Evolutionary conservation across 2,888 invertebrate species (phyloP), one percentile per base, ranked within the genome.

Genomic region (Lycaena phlaeas): DNA sequence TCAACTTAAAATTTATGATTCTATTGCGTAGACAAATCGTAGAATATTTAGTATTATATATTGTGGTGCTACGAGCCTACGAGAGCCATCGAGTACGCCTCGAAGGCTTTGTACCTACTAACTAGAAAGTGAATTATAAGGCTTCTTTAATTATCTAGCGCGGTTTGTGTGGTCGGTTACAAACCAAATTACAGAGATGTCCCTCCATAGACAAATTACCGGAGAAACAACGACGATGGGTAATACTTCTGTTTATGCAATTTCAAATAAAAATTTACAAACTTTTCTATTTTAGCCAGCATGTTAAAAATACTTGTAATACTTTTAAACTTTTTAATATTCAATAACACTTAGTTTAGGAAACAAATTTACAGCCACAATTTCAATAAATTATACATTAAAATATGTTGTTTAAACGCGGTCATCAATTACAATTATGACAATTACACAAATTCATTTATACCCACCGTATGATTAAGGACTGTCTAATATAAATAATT

Each of bases 121-220:
- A 66, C 64, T 62, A 68, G 69, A 72, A 71, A 73, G 67, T 66
- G 64, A 66, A 68, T 64, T 64, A 60, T 55, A 62, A 61, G 58
- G 48, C 58, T 57, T 47, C 51, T 59, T 65, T 64, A 64, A 73
- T 72, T 64, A 60, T 65, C 54, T 48, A 45, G 48, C 56, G 59
- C 53, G 52, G 56, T 60, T 57, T 56, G 49, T 61, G 57, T 50
- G 45, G 54, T 53, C 52, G 52, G 51, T 57, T 57, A 46, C 55
- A 48, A 53, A 52, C 57, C 47, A 67, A 67, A 72, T 70, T 68
- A 34, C 34, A 34, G 22, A 11, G 12, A 12, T 10, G 22, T 34
- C 34, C 18, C 18, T 14, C 9, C 4, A 14, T 7, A 11, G 28
- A 29, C 28, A 29, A 29, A 14, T 29, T 11, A 12, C 30, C 14